A percentile compares a stretch with the other conserved stretches of the same genome.
Evolutionary conservation across 1,140 invertebrate genomes (phyloP).

Genomic region (Zaprionus camerounensis): DNA sequence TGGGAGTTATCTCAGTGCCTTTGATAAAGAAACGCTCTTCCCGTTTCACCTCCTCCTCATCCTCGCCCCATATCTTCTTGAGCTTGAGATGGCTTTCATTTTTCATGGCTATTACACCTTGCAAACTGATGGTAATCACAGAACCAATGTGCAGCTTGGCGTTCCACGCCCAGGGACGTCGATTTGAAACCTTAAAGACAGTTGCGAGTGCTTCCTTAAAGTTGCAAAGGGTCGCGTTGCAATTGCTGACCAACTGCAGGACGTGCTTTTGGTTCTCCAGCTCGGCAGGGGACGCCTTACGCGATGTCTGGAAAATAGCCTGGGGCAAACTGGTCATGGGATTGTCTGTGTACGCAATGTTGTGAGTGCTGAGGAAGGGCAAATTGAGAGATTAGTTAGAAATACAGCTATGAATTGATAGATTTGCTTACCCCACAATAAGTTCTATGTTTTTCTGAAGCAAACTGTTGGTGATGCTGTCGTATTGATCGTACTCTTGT

Average conservation of each 20-base stretch:
- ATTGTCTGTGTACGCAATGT: constrained; percentile 72
- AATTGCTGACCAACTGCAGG: constrained; percentile 58
- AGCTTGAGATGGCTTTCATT: constrained; percentile 70
- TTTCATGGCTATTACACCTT: constrained; percentile 77
- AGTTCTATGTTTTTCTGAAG: constrained; percentile 52
- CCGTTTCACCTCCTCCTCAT: constrained; percentile 57
- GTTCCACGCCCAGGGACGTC: constrained; percentile 73
- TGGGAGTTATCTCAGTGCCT: constrained; percentile 59
- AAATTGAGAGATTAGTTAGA: background rate
- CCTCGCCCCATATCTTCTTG: constrained; percentile 64
- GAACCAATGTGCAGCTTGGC: constrained; percentile 67
- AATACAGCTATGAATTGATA: background rate
- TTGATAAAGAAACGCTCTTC: constrained; percentile 63
- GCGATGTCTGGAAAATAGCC: constrained; percentile 57
- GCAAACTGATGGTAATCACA: constrained; percentile 55
- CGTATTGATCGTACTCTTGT: constrained; percentile 55
- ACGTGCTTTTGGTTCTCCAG: constrained; percentile 70
- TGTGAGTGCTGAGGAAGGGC: constrained; percentile 47
- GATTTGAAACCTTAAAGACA: constrained; percentile 55
- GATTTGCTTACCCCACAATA: constrained; percentile 67
- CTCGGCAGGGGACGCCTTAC: constrained; percentile 41
- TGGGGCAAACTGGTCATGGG: constrained; percentile 46
- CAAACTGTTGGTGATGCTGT: constrained; percentile 39
- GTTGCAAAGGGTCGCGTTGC: constrained; percentile 69
- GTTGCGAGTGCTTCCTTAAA: constrained; percentile 64